These are phyloP conservation scores for Oscheius myriophilus DNA, from an alignment of 2,888 invertebrate species.

Conservation along the genomic window DNA sequence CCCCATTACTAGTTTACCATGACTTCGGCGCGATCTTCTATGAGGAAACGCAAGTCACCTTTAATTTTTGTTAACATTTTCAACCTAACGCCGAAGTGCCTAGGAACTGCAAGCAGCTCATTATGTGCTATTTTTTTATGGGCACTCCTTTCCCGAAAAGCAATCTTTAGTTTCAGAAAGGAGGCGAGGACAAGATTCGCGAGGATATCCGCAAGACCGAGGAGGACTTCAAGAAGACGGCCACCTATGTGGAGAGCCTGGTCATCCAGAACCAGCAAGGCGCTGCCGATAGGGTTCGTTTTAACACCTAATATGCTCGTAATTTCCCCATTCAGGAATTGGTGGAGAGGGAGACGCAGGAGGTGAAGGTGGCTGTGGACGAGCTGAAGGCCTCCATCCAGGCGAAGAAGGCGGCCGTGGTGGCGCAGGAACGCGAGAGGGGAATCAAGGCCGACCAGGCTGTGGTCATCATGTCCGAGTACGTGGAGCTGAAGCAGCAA, in stretches of 20 bases:
- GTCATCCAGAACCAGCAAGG: not conserved
- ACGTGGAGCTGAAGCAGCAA: slow-evolving; percentile 9
- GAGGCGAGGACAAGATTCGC: slow-evolving; percentile 16
- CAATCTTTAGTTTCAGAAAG: no score
- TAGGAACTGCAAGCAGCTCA: no score
- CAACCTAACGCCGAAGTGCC: no score
- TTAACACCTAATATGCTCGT: not conserved
- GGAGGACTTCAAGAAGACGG: slow-evolving; percentile 17
- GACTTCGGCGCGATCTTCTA: no score
- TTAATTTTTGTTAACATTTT: no score
- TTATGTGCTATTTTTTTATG: no score
- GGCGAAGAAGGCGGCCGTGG: slow-evolving; percentile 1
- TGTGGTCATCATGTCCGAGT: slow-evolving; percentile 16
- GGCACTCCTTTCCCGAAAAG: no score
- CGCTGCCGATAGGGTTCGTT: slow-evolving; percentile 1
- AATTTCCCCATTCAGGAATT: not conserved
- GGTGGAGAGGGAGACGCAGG: not conserved
- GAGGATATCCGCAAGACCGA: slow-evolving; percentile 22
- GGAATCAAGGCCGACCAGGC: slow-evolving; percentile 16
- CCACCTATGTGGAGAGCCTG: not conserved
- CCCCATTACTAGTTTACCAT: no score
- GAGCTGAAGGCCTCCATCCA: slow-evolving; percentile 6
- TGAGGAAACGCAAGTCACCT: no score
- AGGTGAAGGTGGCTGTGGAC: slow-evolving; percentile 6
- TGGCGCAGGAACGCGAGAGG: slow-evolving; percentile 8